Evolutionary conservation across 2,113 vertebrate species (phyloP).

Genomic region (Burhinus oedicnemus): DNA sequence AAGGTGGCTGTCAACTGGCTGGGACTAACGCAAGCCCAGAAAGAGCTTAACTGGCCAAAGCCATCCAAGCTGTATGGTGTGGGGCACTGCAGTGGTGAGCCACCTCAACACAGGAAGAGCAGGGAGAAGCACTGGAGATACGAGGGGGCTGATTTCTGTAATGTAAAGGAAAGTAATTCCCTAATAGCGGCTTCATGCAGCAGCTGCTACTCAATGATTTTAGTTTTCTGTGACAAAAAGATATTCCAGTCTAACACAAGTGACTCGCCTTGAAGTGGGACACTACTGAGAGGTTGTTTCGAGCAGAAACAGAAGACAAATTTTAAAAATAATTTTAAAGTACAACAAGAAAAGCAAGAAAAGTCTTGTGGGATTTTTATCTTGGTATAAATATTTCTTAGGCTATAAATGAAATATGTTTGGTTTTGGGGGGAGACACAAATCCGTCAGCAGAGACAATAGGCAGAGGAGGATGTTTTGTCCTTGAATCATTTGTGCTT

Average conservation of each 20-base stretch:
- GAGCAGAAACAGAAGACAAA: neutral
- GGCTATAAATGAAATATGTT: slow-evolving; percentile 33
- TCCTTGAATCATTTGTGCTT: slow-evolving; percentile 43
- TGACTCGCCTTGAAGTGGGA: neutral
- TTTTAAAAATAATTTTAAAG: neutral
- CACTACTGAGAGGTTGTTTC: neutral
- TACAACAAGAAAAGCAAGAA: neutral
- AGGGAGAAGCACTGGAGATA: neutral
- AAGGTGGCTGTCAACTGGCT: neutral
- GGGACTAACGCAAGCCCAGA: neutral
- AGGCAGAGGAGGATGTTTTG: slow-evolving; percentile 45
- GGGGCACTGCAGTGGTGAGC: neutral
- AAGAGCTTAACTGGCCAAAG: neutral
- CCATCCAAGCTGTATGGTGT: neutral
- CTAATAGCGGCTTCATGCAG: neutral
- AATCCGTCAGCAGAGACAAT: slow-evolving; percentile 39
- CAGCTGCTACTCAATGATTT: neutral
- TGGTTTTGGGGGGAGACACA: slow-evolving; percentile 1
- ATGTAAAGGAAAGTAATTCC: neutral
- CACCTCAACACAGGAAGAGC: neutral
- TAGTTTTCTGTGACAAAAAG: neutral
- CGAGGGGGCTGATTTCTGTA: neutral
- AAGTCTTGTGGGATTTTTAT: slow-evolving; percentile 36
- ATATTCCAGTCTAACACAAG: neutral
- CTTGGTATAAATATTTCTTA: slow-evolving; percentile 37